Conservation (phyloP, 2,113 vertebrate genomes). For the Phalacrocorax brasilianus region DNA sequence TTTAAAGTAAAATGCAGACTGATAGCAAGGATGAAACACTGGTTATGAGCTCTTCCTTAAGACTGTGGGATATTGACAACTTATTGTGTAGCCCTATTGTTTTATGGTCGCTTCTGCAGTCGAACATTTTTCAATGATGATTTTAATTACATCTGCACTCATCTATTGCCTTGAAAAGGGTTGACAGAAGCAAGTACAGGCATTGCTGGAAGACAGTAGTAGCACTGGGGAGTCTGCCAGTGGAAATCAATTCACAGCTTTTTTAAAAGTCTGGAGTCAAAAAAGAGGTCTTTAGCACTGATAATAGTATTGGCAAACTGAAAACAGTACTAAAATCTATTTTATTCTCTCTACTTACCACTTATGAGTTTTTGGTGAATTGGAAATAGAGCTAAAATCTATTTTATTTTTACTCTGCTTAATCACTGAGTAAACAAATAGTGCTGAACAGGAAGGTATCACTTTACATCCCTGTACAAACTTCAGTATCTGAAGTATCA, state of each 20-base stretch:
- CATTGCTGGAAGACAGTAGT: neutral
- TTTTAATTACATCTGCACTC: neutral
- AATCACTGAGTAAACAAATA: neutral
- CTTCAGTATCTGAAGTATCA: neutral
- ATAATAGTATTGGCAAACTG: neutral
- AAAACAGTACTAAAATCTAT: neutral
- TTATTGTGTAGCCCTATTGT: neutral
- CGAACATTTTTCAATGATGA: neutral
- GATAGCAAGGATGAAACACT: neutral
- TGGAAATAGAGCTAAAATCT: neutral
- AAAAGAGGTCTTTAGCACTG: neutral
- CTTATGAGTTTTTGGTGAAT: neutral
- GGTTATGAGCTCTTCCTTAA: neutral
- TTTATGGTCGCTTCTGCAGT: neutral
- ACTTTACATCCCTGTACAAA: neutral
- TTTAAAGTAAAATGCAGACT: neutral
- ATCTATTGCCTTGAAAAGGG: neutral
- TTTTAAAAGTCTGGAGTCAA: neutral
- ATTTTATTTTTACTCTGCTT: neutral
- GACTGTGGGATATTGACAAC: neutral
- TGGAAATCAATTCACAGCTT: neutral
- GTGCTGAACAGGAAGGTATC: neutral
- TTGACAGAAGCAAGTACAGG: neutral
- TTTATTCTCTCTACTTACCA: neutral
- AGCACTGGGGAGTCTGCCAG: neutral